phyloP scores from a whole-genome alignment of 1,140 invertebrate genomes.

The Dufourea novaeangliae region DNA sequence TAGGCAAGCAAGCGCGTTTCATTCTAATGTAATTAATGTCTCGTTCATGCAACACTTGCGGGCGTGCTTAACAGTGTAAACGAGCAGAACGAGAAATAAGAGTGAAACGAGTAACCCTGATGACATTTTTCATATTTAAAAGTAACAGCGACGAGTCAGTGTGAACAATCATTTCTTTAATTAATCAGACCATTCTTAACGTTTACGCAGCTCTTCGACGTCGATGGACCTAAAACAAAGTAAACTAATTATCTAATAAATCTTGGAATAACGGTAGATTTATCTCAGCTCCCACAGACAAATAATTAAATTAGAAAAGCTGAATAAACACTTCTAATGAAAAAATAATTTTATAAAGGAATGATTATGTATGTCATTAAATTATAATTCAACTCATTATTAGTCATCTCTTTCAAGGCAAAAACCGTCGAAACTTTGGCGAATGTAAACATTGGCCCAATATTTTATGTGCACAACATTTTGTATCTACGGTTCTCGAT shows the following conservation, averaged over 20 bases:
- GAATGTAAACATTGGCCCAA: no score
- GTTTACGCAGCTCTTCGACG: neutral
- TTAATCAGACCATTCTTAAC: neutral
- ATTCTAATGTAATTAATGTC: constrained; percentile 42
- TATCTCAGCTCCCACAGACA: no score
- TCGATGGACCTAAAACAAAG: neutral
- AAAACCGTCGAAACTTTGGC: no score
- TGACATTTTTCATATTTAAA: neutral
- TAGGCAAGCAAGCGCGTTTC: constrained; percentile 12
- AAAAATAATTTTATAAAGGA: no score
- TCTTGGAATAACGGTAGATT: no score
- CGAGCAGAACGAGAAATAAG: constrained; percentile 13
- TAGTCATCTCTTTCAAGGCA: no score
- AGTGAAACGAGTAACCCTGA: neutral
- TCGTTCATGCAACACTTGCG: constrained; percentile 16
- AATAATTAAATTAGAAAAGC: no score
- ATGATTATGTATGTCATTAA: no score
- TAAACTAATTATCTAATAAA: neutral
- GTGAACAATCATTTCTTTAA: neutral
- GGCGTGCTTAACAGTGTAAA: constrained; percentile 14
- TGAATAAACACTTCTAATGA: no score
- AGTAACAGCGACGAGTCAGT: neutral
- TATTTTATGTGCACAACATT: no score
- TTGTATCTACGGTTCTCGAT: no score
- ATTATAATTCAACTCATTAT: no score